Evolutionary conservation across 92 coral and sea anemone genomes (phyloP).

Genomic region (Epizoanthus ramosus): DNA sequence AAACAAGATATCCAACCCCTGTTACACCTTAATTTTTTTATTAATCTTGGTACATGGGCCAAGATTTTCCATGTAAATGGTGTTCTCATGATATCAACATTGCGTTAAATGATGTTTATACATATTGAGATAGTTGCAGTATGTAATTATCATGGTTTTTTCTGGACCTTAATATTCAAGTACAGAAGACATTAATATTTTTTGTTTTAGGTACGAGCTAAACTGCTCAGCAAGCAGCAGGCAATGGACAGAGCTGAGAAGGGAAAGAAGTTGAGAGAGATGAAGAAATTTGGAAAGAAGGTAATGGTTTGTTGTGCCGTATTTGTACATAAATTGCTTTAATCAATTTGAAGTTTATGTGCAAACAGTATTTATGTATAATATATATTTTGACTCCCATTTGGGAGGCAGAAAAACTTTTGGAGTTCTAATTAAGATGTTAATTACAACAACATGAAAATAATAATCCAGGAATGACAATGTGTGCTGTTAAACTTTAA

Average conservation of each 20-base stretch:
- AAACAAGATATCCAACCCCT: too few species aligned
- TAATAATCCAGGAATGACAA: too few species aligned
- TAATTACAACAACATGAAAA: too few species aligned
- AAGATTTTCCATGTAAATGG: too few species aligned
- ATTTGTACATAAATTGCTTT: not conserved
- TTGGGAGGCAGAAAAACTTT: too few species aligned
- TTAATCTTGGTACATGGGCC: too few species aligned
- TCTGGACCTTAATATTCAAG: not conserved
- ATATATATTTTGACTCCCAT: not conserved
- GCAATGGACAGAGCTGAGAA: conserved; percentile 92
- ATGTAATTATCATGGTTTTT: too few species aligned
- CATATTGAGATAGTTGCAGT: too few species aligned
- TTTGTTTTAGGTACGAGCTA: conserved; percentile 76
- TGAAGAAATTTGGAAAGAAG: conserved; percentile 99
- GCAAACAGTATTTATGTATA: not conserved
- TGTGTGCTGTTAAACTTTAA: not conserved
- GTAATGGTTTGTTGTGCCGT: conserved; percentile 35
- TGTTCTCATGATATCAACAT: not conserved
- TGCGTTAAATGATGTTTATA: not conserved
- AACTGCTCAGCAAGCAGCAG: conserved; percentile 77
- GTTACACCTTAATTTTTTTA: too few species aligned
- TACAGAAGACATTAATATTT: not conserved
- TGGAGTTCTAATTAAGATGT: too few species aligned
- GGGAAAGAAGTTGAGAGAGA: conserved; percentile 87
- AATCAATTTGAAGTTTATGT: not conserved